These are phyloP conservation scores for Marmota flaviventris DNA, from an alignment of 2,113 vertebrate species.

Conservation along the genomic window DNA sequence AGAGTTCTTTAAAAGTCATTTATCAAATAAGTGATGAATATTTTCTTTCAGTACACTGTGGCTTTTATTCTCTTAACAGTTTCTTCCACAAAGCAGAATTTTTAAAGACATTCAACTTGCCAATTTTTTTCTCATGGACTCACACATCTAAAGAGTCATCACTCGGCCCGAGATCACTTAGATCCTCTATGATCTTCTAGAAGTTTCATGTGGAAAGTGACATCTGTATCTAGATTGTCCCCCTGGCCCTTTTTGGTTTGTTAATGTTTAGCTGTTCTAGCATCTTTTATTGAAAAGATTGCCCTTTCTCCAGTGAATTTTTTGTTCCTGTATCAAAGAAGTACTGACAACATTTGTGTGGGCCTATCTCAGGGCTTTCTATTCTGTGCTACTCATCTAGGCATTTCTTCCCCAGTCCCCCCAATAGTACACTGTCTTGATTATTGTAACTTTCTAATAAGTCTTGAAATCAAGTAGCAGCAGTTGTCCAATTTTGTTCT, in stretches of 20 bases:
- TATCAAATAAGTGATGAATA: conserved; percentile 7
- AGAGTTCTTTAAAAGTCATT: background rate
- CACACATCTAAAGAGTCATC: background rate
- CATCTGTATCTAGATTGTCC: background rate
- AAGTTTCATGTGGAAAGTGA: conserved; percentile 23
- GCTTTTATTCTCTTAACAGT: background rate
- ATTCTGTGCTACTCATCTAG: background rate
- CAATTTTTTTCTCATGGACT: background rate
- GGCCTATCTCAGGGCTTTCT: background rate
- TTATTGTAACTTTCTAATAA: background rate
- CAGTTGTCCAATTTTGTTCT: background rate
- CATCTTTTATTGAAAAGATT: background rate
- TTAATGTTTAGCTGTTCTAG: background rate
- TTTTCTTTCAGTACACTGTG: background rate
- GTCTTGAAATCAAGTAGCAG: background rate
- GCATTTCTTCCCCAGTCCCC: too few relatives aligned
- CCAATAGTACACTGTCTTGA: background rate
- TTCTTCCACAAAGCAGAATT: conserved; percentile 19
- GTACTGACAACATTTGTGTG: background rate
- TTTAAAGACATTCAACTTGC: background rate
- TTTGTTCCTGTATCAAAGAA: background rate
- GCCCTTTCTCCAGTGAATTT: background rate
- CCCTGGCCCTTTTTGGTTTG: background rate
- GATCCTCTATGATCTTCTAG: background rate
- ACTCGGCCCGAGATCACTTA: background rate